Evolutionary conservation across 2,888 invertebrate species (phyloP).

Genomic region (Lottia scabra): DNA sequence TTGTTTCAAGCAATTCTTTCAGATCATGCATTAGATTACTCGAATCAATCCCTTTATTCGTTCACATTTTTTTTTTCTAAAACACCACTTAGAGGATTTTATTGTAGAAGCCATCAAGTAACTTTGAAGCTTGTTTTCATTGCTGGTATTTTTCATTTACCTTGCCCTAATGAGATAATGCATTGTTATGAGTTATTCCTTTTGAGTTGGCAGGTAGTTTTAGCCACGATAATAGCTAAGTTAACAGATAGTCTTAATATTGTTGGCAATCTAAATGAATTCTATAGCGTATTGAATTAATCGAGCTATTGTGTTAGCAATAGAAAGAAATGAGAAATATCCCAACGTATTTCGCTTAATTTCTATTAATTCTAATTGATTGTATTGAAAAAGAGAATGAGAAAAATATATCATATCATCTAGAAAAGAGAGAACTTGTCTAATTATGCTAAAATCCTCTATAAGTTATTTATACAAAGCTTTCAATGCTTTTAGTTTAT

Average conservation of each 20-base stretch:
- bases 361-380: too few species aligned
- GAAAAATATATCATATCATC: too few species aligned
- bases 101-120: conserved; percentile 3
- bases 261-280: not conserved
- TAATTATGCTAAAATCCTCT: too few species aligned
- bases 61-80: not conserved
- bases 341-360: too few species aligned
- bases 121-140: conserved; percentile 4
- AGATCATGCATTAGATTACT: too few species aligned
- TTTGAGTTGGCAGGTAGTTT: not conserved
- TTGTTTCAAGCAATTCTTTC: not conserved
- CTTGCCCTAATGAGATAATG: not conserved
- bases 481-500: too few species aligned
- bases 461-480: too few species aligned
- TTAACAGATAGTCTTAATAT: conserved; percentile 3
- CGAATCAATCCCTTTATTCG: not conserved
- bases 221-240: not conserved
- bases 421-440: too few species aligned
- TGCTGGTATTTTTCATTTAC: not conserved
- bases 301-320: not conserved
- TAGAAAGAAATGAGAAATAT: not conserved
- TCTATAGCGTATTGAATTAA: not conserved
- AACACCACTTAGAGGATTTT: not conserved
- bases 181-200: not conserved
- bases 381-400: too few species aligned